Percentiles rank a stretch among this genome's conserved stretches.
Evolutionary conservation across 2,113 vertebrate species (phyloP).

Genomic region (Pao palembangensis): DNA sequence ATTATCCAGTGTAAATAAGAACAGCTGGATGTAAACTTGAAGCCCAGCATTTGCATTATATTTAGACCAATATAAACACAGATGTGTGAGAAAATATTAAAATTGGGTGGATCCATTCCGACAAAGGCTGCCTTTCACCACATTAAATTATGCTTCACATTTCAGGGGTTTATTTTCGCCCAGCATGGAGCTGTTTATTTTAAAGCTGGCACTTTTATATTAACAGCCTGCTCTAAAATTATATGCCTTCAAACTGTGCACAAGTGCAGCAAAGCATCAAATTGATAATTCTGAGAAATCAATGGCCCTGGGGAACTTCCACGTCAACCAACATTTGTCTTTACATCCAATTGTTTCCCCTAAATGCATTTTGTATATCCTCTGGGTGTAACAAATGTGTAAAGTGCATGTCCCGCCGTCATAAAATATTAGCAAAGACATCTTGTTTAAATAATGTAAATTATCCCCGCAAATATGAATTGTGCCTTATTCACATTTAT

Average conservation of each 20-base stretch:
- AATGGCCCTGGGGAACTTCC: neutral
- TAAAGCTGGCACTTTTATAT: conserved; percentile 11
- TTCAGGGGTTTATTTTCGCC: conserved; percentile 12
- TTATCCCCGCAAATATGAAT: neutral
- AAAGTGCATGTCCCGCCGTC: neutral
- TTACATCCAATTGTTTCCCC: neutral
- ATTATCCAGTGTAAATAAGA: neutral
- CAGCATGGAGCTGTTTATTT: conserved; percentile 7
- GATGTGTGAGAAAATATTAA: neutral
- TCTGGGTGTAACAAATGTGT: neutral
- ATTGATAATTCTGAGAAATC: neutral
- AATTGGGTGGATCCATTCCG: neutral
- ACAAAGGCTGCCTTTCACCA: conserved; percentile 7
- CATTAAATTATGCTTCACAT: conserved; percentile 34
- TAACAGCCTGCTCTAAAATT: conserved; percentile 6
- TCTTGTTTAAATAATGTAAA: neutral
- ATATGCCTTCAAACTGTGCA: neutral
- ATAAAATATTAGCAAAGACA: neutral
- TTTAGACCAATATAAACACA: neutral
- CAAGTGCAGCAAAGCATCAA: neutral
- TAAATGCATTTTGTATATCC: neutral
- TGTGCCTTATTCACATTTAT: neutral
- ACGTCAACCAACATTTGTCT: neutral
- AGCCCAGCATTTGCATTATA: too few relatives aligned
- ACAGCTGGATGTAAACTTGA: neutral